phyloP scores from a whole-genome alignment of 2,113 vertebrate genomes.

The Rhineura floridana region DNA sequence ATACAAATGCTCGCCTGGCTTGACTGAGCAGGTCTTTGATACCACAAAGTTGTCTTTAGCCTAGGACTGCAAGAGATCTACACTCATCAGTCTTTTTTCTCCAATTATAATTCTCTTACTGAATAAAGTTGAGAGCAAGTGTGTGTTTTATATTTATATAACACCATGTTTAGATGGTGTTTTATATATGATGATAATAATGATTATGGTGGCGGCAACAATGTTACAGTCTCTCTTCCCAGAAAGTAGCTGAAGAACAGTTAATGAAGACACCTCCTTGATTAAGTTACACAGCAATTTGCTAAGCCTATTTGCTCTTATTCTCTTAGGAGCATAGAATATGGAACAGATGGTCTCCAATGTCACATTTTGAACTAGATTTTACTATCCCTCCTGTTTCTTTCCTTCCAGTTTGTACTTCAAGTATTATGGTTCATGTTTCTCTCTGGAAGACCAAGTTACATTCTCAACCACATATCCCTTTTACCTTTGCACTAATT shows the following conservation, averaged over 20 bases:
- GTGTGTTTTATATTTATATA: background rate
- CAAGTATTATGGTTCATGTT: background rate
- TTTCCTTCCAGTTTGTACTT: background rate
- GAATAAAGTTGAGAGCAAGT: background rate
- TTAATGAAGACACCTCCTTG: background rate
- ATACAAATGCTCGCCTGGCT: constrained; percentile 7
- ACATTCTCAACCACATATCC: rapidly evolving
- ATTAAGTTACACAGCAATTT: background rate
- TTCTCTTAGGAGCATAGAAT: background rate
- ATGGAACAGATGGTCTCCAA: background rate
- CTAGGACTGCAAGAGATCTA: background rate
- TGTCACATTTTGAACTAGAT: background rate
- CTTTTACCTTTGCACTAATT: background rate
- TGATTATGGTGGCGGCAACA: too few relatives aligned
- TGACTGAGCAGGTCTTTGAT: background rate
- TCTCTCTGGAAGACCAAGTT: background rate
- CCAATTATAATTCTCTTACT: background rate
- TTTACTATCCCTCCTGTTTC: background rate
- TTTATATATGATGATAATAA: too few relatives aligned
- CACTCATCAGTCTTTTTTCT: background rate
- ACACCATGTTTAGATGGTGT: background rate
- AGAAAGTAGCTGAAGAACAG: background rate
- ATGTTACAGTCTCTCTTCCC: background rate
- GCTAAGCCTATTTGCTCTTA: background rate
- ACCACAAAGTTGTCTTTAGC: background rate